Base-by-base conservation (phyloP, 2,888 invertebrate genomes). In the Cataglyphis rosenhaueri region DNA sequence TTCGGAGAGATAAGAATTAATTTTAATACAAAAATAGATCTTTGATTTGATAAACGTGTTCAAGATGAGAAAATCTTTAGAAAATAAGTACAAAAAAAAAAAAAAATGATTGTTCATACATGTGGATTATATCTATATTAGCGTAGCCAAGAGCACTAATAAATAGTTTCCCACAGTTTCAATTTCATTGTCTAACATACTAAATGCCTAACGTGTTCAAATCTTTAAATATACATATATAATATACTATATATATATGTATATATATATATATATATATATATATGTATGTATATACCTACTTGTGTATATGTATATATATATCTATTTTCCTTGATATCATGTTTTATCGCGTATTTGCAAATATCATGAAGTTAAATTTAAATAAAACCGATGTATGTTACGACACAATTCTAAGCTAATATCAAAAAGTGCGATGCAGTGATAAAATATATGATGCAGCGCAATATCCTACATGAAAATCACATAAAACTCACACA, bases 181-280 rank as follows among this genome's bases (percentile, higher is more conserved):
- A 3, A 29, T 76, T 68, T 61, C 35, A 66, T 38, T 29, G 38
- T 52, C 66, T 52, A 66, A 12, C n/a, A 52, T 52, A 52, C 78
- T 82, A 82, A 78, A 82, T 61, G 38, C 38, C 68, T 59, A 61
- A 65, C 52, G 21, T 9, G 55, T 81, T 66, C 76, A 44, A 29
- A 52, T n/a, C 10, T 15, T 61, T 68, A 82, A 82, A 76, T 48
- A 66, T 48, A 59, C n/a, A 65, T 38, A 29, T 29, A 29, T 29
- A 29, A 1, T 1, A 29, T 25, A 25, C 21, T 48, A 66, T 48
- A 59, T 15, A 44, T 52, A 52, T 15, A 44, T 4, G 57, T 38
- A 25, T 25, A 25, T 25, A 25, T 48, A 66, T 48, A 59, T 15
- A 44, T 52, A n/a, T 15, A 44, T 4, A 65, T 38, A 25, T 25